Conservation (phyloP, 2,888 invertebrate genomes). For the Macaria liturata region DNA sequence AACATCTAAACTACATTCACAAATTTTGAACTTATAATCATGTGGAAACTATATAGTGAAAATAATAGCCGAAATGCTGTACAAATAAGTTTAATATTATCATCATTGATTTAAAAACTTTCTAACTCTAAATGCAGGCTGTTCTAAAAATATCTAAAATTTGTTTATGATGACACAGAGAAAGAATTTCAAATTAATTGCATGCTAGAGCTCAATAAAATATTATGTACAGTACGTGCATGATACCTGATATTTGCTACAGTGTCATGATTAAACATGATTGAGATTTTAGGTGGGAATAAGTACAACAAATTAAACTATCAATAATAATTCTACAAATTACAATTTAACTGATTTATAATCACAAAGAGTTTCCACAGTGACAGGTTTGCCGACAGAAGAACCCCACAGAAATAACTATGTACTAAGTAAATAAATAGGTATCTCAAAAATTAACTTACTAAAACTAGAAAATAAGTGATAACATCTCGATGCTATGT, state of each 20-base stretch:
- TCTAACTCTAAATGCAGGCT: too few relatives aligned
- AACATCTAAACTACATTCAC: background rate
- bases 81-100: too few relatives aligned
- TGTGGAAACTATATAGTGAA: conserved; percentile 21
- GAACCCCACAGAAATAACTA: conserved; percentile 66
- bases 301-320: conserved; percentile 25
- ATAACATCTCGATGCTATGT: conserved; percentile 15
- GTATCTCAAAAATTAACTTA: conserved; percentile 10
- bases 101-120: too few relatives aligned
- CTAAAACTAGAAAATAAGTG: conserved; percentile 23
- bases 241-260: background rate
- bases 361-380: conserved; percentile 81
- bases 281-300: conserved; percentile 29
- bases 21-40: conserved; percentile 3
- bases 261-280: conserved; percentile 15
- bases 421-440: conserved; percentile 28
- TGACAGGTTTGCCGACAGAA: conserved; percentile 76
- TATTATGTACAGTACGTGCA: too few relatives aligned
- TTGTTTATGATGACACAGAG: too few relatives aligned
- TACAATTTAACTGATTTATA: conserved; percentile 41
- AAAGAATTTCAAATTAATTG: too few relatives aligned
- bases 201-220: too few relatives aligned
- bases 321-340: conserved; percentile 36
- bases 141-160: too few relatives aligned
- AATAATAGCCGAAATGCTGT: background rate